Evolutionary conservation across 2,113 vertebrate species (phyloP).

Genomic region (Phalacrocorax carbo): DNA sequence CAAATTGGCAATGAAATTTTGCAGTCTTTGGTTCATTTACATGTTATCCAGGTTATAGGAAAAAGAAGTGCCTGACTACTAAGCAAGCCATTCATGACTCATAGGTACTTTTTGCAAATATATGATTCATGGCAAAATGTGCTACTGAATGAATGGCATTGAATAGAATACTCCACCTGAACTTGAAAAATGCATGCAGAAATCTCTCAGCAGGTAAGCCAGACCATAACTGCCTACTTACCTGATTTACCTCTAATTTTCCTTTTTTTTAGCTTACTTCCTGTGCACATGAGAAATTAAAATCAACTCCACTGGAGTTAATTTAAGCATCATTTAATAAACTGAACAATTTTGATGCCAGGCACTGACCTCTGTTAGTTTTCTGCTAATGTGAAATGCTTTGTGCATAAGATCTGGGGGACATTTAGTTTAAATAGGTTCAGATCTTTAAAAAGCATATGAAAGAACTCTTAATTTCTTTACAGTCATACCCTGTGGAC

Average conservation of each 20-base stretch:
- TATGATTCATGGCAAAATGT: neutral
- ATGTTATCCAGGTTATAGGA: slow-evolving; percentile 4
- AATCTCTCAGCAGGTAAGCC: slow-evolving; percentile 6
- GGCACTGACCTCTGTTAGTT: neutral
- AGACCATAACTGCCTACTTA: neutral
- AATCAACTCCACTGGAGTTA: neutral
- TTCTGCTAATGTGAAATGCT: slow-evolving; percentile 32
- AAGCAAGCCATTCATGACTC: neutral
- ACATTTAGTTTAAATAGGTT: slow-evolving; percentile 16
- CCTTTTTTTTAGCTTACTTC: neutral
- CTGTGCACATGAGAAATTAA: neutral
- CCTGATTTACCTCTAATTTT: neutral
- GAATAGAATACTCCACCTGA: slow-evolving; percentile 1
- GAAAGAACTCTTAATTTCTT: neutral
- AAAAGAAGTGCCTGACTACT: neutral
- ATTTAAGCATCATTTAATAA: neutral
- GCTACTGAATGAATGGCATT: neutral
- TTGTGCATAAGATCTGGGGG: neutral
- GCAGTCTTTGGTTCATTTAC: neutral
- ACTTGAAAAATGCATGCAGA: neutral
- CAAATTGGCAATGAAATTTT: neutral
- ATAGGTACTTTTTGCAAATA: neutral
- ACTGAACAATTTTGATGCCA: neutral
- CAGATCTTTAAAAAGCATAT: slow-evolving; percentile 10
- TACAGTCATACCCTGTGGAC: neutral